Conservation (phyloP, 2,797 vertebrate species). For the Urophycis tenuis region DNA sequence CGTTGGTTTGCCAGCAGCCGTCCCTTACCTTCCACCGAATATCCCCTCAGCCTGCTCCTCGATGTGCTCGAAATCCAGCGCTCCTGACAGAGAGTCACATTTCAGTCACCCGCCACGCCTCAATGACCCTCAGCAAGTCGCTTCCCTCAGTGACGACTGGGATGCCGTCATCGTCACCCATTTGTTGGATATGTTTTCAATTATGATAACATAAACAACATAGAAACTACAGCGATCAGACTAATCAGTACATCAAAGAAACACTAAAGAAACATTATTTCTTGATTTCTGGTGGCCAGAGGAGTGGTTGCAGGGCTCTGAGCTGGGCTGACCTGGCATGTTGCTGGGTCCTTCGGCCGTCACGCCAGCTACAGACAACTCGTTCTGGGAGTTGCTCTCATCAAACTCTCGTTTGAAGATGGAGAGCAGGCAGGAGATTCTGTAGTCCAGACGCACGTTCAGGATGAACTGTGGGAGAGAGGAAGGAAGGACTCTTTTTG, state of each 20-base stretch:
- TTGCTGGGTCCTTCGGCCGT: slow-evolving; percentile 75
- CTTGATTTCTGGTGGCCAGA: too few relatives aligned
- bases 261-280: too few relatives aligned
- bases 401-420: slow-evolving; percentile 99
- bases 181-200: background rate
- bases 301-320: too few relatives aligned
- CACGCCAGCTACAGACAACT: slow-evolving; percentile 72
- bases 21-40: slow-evolving; percentile 89
- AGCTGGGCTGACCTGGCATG: slow-evolving; percentile 76
- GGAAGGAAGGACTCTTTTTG: background rate
- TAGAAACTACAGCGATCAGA: background rate
- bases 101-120: too few relatives aligned
- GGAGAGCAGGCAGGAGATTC: slow-evolving; percentile 97
- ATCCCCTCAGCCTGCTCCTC: slow-evolving; percentile 98
- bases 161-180: background rate
- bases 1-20: background rate
- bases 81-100: slow-evolving; percentile 73
- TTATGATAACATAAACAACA: too few relatives aligned
- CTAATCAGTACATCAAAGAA: too few relatives aligned
- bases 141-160: background rate
- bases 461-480: slow-evolving; percentile 83
- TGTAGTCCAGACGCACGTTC: slow-evolving; percentile 95
- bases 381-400: slow-evolving; percentile 90
- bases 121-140: too few relatives aligned
- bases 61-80: slow-evolving; percentile 96